These are phyloP conservation scores for Picathartes gymnocephalus DNA, from an alignment of 2,113 vertebrate genomes.

Conservation along the genomic window DNA sequence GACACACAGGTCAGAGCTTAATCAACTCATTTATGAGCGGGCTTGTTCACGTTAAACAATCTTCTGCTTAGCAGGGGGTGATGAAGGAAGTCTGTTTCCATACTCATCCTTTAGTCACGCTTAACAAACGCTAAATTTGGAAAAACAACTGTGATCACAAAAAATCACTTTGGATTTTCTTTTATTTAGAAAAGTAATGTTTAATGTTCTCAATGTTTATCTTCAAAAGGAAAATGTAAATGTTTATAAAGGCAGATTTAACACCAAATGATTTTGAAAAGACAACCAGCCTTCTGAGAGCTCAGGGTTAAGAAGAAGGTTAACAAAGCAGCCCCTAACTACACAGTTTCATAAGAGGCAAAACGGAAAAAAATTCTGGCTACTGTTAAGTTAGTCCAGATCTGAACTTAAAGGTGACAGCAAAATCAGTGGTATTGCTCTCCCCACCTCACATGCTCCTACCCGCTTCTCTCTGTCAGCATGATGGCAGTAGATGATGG, in stretches of 20 bases:
- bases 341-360: background rate
- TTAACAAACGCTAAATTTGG: background rate
- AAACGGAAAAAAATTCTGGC: background rate
- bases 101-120: background rate
- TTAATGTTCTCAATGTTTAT: background rate
- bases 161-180: background rate
- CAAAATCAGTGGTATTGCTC: background rate
- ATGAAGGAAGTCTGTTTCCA: background rate
- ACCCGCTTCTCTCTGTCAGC: background rate
- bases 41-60: background rate
- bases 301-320: background rate
- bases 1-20: slow-evolving; percentile 83
- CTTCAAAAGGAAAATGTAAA: background rate
- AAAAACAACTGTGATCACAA: background rate
- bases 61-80: background rate
- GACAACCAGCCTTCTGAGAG: background rate
- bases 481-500: background rate
- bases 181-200: background rate
- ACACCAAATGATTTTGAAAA: background rate
- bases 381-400: background rate
- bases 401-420: background rate
- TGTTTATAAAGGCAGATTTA: background rate
- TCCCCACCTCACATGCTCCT: background rate
- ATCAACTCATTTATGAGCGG: background rate
- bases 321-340: background rate